Base-by-base conservation (phyloP, 2,888 invertebrate genomes). In the Dasysyrphus albostriatus region DNA sequence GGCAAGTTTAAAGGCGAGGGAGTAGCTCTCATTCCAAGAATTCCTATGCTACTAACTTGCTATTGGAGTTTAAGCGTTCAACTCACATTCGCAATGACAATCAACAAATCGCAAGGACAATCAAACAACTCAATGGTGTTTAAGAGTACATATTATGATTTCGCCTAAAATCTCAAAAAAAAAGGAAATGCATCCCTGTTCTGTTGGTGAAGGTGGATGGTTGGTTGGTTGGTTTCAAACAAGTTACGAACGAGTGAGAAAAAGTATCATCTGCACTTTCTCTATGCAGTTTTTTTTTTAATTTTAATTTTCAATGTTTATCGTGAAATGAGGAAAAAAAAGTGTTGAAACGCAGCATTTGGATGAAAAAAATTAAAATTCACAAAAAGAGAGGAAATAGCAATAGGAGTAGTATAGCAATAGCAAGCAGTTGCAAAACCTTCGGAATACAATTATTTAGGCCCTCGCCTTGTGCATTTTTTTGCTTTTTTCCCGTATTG, bases 251-350 rank as follows among this genome's bases (percentile, higher is more conserved):
- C 19, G 59, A 73, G 47, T 75, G 70, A 73, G 76, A 81, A 74
- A 75, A 63, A 77, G 65, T 65, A 72, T 87, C 59, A 75, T 47
- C 78, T 82, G 87, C 63, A 78, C 74, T 87, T 87, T 87, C 82
- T 82, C 82, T 72, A n/a, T 44, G 49, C 14, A 51, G 47, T 39
- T 44, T 54, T 56, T 32, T 51, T 16, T 65, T 47, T 47, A 12
- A 49, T 67, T 51, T 67, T 19, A 67, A 49, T 61, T 61, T 81
- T 29, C 44, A 77, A 77, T 85, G 70, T 76, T 85, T 83, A 65
- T 73, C 65, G 32, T 76, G 42, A 63, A 76, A 56, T 77, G 65
- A 24, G 32, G 12, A 78, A 63, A 54, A 78, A 14, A 63, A 24
- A 47, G 37, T 67, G 59, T 69, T 73, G 37, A 61, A 82, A 70